A percentile compares a stretch with the other conserved stretches of the same genome.
Evolutionary conservation across 2,888 invertebrate genomes (phyloP).

Genomic region (Colletes collaris): DNA sequence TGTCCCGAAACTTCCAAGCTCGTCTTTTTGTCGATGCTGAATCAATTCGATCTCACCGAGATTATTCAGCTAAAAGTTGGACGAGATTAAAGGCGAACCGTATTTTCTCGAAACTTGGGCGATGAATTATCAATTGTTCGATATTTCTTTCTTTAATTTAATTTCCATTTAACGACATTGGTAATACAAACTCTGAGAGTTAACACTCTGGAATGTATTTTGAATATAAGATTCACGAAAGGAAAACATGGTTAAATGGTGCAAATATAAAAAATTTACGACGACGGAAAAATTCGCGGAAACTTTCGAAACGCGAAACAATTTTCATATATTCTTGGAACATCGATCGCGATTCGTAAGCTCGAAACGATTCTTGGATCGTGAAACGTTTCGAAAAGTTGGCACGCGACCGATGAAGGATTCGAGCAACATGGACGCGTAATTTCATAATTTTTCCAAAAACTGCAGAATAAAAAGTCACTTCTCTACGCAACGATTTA

Average conservation of each 20-base stretch:
- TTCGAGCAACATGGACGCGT: no score
- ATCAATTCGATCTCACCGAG: constrained; percentile 37
- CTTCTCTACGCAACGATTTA: no score
- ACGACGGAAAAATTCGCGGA: not conserved
- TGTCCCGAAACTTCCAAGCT: constrained; percentile 19
- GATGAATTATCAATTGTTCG: no score
- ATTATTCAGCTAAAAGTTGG: constrained; percentile 29
- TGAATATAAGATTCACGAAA: no score
- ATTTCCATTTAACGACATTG: no score
- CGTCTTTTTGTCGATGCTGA: constrained; percentile 34
- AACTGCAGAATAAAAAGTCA: no score
- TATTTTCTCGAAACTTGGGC: constrained; percentile 10
- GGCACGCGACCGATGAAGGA: not conserved
- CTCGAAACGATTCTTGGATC: constrained; percentile 4
- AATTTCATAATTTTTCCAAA: no score
- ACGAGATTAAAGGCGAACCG: constrained; percentile 5
- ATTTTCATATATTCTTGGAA: not conserved
- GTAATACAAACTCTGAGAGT: no score
- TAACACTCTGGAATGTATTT: no score
- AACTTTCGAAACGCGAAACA: not conserved
- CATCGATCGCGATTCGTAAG: not conserved
- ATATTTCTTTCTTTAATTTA: no score
- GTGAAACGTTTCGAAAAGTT: constrained; percentile 13
- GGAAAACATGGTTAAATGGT: no score
- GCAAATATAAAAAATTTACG: no score